Evolutionary conservation across 2,888 invertebrate genomes (phyloP), one percentile per base, ranked within the genome.

Genomic region (Spatulosminthurus flaviceps): DNA sequence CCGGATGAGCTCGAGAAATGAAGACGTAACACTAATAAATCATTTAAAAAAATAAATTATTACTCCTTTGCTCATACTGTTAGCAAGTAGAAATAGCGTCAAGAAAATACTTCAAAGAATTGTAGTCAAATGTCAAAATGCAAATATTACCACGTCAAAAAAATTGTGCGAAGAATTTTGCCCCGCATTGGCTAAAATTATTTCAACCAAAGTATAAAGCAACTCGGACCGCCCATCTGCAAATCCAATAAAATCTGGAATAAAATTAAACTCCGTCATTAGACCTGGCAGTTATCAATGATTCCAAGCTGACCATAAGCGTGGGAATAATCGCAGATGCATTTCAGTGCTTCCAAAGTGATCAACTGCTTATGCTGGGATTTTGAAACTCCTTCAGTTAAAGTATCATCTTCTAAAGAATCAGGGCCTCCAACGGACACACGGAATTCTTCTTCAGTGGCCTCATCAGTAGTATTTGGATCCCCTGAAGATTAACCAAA

Each of bases 241-340:
- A 26, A 28, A 66, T 21, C 22, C 13, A 41, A 7, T 9, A 41
- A 41, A 41, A 41, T 41, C 7, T 19, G 16, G 51, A 51, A 51
- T 51, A 9, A 24, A 4, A 69, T 7, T 69, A 9, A 82, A 19
- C 42, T 76, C 60, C 67, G 5, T 60, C 22, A 26, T 28, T 60
- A 34, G 16, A 9, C 16, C 2, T 41, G 34, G 4, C n/a, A 73
- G 28, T 28, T 71, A 1, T 51, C 1, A 60, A 29, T n/a, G n/a
- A n/a, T n/a, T n/a, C n/a, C n/a, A n/a, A n/a, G n/a, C n/a, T n/a
- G 79, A 84, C 83, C 75, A 60, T 81, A 81, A 72, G 80, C 70
- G 0, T 78, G 24, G 0, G 80, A 80, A 69, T 77, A 83, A 28
- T 82, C 82, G 41, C 82, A 74, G 5, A 84, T 60, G 60, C 80